Percentiles rank a stretch among this genome's conserved stretches.
Conservation (phyloP, 2,113 vertebrate species). For the Neotoma lepida region DNA sequence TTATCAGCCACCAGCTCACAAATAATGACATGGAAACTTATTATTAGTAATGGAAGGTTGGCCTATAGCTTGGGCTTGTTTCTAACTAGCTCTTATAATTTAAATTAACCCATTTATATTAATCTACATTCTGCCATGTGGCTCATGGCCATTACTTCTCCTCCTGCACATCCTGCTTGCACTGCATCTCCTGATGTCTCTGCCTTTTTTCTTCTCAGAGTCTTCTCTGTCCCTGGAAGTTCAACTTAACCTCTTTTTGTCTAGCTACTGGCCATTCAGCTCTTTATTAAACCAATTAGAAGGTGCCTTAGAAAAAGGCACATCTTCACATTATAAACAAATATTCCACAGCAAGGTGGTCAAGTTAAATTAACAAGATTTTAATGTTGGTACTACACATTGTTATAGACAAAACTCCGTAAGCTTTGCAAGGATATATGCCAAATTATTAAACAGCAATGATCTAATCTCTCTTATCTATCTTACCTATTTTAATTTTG, state of each 20-base stretch:
- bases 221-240: background rate
- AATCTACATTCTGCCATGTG: background rate
- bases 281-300: too few species aligned
- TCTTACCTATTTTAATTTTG: slow-evolving; percentile 9
- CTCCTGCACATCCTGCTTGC: background rate
- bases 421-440: background rate
- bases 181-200: background rate
- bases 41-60: background rate
- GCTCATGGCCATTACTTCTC: background rate
- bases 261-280: too few species aligned
- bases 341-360: background rate
- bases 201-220: background rate
- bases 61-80: background rate
- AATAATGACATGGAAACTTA: background rate
- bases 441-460: background rate
- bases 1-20: background rate
- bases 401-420: slow-evolving; percentile 5
- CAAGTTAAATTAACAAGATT: background rate
- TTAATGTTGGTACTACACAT: background rate
- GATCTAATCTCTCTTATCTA: slow-evolving; percentile 1
- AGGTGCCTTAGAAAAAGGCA: too few species aligned
- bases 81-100: background rate
- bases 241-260: too few species aligned
- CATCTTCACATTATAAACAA: too few species aligned
- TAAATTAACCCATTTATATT: background rate